A percentile compares a stretch with the other conserved stretches of the same genome.
phyloP scores from a whole-genome alignment of 2,888 invertebrate genomes.

The Cryptocephalus primarius region DNA sequence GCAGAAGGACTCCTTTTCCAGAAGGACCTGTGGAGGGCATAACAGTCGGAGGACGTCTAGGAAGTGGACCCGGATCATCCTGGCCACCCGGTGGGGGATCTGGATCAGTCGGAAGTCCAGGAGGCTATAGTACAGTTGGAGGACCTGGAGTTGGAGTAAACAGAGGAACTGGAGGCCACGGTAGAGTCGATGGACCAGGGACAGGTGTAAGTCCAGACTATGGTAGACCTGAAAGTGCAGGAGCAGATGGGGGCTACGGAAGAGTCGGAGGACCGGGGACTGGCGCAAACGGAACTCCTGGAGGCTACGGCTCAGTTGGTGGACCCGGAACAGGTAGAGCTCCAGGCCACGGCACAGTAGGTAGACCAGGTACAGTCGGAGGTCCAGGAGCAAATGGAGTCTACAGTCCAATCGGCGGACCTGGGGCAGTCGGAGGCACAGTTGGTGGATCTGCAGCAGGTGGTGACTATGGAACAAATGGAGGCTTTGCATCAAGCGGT shows the following conservation, averaged over 20 bases:
- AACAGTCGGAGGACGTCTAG: background rate
- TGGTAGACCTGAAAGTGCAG: too few species aligned
- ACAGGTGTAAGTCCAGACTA: constrained; percentile 4
- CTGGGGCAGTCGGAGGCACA: too few species aligned
- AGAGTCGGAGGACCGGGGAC: constrained; percentile 5
- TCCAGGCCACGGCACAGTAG: constrained; percentile 6
- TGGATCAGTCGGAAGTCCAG: constrained; percentile 3
- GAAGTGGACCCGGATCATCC: background rate
- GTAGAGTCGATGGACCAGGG: constrained; percentile 11
- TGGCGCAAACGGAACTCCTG: constrained; percentile 6
- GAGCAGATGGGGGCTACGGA: constrained; percentile 5
- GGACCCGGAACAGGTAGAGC: constrained; percentile 6
- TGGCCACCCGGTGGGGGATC: constrained; percentile 3
- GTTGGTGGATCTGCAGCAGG: too few species aligned
- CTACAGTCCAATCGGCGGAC: too few species aligned
- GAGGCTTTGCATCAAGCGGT: background rate
- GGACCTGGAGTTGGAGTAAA: constrained; percentile 4
- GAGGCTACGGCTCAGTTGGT: constrained; percentile 5
- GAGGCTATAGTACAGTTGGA: constrained; percentile 2
- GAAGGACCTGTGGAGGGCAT: background rate
- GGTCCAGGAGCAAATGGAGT: background rate
- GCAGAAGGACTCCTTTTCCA: background rate
- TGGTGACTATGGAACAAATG: too few species aligned
- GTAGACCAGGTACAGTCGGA: constrained; percentile 7
- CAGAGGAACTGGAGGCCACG: constrained; percentile 1